Base-by-base conservation (phyloP, 2,113 vertebrate genomes). In the Aleadryas rufinucha region DNA sequence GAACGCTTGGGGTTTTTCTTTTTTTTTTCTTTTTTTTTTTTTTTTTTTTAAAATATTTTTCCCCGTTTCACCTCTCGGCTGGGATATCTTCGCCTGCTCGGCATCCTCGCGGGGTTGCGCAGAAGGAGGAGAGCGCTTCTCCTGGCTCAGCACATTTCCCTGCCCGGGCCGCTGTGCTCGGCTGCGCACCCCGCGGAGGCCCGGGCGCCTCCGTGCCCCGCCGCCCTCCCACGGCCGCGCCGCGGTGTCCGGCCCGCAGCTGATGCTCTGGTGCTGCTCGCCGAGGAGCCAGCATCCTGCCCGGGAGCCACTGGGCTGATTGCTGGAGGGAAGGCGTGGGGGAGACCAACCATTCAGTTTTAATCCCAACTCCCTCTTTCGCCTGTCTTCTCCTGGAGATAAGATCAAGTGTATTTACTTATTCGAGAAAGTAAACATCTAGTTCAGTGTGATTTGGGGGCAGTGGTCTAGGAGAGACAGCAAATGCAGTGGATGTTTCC, bases 101-200 rank as follows among this genome's bases (percentile, higher is more conserved):
- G 97, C 97, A 98, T 98, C 97, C 82, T 97, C 64, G 72, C 97
- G 88, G 97, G 93, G 97, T 96, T 98, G 84, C 47, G 89, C 95
- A 96, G 96, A 76, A 96, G 95, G 89, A 90, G 97, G 84, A 91
- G 96, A 96, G 91, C 68, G 12, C 97, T 98, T 97, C 96, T 97
- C 98, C 97, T 98, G 83, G 97, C 97, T 98, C 98, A 98, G 98
- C 98, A 97, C 90, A 97, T 98, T 98, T 97, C 95, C 95, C 95
- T 91, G 98, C 84, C 93, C 90, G 94, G 83, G 57, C 91, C n/a
- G 95, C 95, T 97, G 64, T 91, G 30, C 52, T 71, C 28, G 15
- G 31, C 77, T 61, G 84, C 76, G 37, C 76, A 45, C 82, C 89
- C 93, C 54, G 37, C 35, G 23, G 87, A 75, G 89, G 77, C 41